Evolutionary conservation across 2,888 invertebrate species (phyloP).

Genomic region (Argyresthia goedartella): DNA sequence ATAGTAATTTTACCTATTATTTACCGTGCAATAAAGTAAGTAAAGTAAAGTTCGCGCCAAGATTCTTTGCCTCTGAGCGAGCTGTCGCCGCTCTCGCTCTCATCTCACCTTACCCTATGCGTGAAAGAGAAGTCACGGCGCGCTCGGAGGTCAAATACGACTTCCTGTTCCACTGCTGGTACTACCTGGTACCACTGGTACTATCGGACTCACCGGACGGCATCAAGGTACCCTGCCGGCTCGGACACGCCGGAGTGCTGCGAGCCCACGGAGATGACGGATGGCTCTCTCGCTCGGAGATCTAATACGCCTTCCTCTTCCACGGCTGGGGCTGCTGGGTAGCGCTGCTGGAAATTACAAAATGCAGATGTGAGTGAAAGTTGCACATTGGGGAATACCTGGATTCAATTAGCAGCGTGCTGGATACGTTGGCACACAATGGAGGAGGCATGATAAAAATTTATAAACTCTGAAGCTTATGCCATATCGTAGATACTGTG

Average conservation of each 20-base stretch:
- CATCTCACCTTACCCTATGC: too few species aligned
- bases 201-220: constrained; percentile 35
- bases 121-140: too few species aligned
- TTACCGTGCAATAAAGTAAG: too few species aligned
- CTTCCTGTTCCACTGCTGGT: too few species aligned
- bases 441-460: background rate
- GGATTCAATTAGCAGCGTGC: background rate
- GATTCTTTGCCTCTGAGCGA: too few species aligned
- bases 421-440: background rate
- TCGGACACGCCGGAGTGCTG: constrained; percentile 63
- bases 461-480: too few species aligned
- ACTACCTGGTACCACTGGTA: too few species aligned
- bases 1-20: too few species aligned
- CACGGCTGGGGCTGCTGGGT: constrained; percentile 12
- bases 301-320: constrained; percentile 65
- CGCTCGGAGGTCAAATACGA: too few species aligned
- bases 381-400: background rate
- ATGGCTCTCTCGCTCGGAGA: constrained; percentile 65
- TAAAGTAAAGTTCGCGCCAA: too few species aligned
- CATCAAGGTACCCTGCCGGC: constrained; percentile 60
- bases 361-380: background rate
- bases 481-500: too few species aligned
- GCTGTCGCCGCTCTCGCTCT: too few species aligned
- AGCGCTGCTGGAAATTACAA: constrained; percentile 25
- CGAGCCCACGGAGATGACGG: constrained; percentile 62